These are phyloP conservation scores for Pogona vitticeps DNA, from an alignment of 2,113 vertebrate genomes.

Conservation along the genomic window DNA sequence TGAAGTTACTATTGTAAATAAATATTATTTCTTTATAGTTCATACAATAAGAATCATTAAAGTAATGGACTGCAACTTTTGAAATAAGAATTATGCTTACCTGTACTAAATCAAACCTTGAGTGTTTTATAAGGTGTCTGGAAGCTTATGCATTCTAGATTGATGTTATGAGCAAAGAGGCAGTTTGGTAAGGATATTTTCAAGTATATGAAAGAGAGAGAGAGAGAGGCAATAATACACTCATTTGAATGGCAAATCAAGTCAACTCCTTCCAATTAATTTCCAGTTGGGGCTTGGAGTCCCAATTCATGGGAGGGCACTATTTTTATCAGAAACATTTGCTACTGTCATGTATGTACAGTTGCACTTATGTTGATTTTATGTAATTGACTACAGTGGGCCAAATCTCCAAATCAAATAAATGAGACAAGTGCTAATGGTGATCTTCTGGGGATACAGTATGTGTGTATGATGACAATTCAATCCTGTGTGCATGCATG, in stretches of 20 bases:
- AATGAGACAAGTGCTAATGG: neutral
- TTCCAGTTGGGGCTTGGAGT: neutral
- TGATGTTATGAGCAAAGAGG: neutral
- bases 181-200: neutral
- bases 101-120: neutral
- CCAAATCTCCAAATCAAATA: neutral
- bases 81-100: neutral
- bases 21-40: neutral
- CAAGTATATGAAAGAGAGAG: neutral
- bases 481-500: no score
- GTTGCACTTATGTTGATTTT: no score
- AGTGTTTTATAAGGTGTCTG: neutral
- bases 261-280: conserved; percentile 3
- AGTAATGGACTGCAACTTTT: neutral
- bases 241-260: neutral
- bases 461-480: no score
- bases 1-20: neutral
- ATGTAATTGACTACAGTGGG: neutral
- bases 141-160: neutral
- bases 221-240: neutral
- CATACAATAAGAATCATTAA: neutral
- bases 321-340: neutral
- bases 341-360: neutral
- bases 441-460: neutral
- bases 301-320: neutral